Base-by-base conservation (phyloP, 2,888 invertebrate genomes). In the Apotomis betuletana region DNA sequence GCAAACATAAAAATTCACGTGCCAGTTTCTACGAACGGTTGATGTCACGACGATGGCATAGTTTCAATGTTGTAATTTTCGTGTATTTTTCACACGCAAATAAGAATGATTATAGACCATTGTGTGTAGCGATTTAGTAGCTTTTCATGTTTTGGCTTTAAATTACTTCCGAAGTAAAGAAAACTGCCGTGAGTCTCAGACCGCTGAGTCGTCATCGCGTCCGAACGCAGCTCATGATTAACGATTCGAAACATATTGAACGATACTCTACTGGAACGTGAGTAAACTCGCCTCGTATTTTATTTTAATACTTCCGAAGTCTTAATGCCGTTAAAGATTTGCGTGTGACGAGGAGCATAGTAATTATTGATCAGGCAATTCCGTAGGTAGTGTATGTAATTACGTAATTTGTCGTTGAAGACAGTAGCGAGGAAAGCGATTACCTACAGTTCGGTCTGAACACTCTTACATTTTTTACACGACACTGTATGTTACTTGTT, bases 41-140 rank as follows among this genome's bases (percentile, higher is more conserved):
- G 70, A 60, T 70, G 65, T 57, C 57, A 71, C 10, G n/a, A 41
- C n/a, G 38, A n/a, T 57, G 67, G 44, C 71, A 71, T 58, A 67
- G 61, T 71, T 71, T 59, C 51, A 49, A 49, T 72, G 49, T 46
- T n/a, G 68, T 58, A 59, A 72, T 68, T 74, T 71, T 74, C 57
- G 65, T 71, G 55, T 57, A 55, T 58, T 67, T 46, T 67, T 70
- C 70, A 49, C 67, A 67, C 61, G 51, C 52, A 8, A 52, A 57
- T 62, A 67, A 55, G 3, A 15, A 71, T 55, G 44, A 62, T 62
- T 44, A 49, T 61, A 51, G 27, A n/a, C 41, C 54, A 27, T 52
- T 36, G 4, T 46, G 6, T 69, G 12, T n/a, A 8, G 41, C 46
- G 54, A 6, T 41, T 41, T 41, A 41, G 5, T 12, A 12, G 27